Conservation (phyloP, 37 sponge, comb jelly and placozoan species). For the Beroe forskalii region DNA sequence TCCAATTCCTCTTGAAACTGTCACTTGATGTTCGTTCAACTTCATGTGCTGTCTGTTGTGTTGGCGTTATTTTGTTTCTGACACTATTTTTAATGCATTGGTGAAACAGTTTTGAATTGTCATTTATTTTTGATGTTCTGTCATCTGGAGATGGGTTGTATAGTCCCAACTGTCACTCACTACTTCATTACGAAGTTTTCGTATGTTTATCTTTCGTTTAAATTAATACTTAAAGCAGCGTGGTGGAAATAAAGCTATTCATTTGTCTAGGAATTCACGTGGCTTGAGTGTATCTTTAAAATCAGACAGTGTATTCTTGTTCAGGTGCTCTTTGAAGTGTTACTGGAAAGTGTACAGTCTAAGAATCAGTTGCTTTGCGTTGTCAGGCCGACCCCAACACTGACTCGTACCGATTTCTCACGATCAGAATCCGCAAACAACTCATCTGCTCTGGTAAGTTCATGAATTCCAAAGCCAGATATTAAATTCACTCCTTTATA, state of each 20-base stretch:
- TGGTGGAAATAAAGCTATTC: too few species aligned
- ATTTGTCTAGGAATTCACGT: too few species aligned
- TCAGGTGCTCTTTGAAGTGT: slow-evolving; percentile 28
- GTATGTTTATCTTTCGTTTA: too few species aligned
- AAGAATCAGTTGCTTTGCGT: not conserved
- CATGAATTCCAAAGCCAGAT: too few species aligned
- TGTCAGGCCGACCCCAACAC: not conserved
- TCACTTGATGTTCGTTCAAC: too few species aligned
- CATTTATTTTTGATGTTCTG: too few species aligned
- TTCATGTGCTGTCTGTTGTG: not conserved
- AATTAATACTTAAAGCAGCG: too few species aligned
- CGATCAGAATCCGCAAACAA: not conserved
- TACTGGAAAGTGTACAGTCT: not conserved
- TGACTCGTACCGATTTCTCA: not conserved
- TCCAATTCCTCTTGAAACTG: too few species aligned
- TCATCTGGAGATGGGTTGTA: too few species aligned
- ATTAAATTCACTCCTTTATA: too few species aligned
- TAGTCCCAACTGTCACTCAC: too few species aligned
- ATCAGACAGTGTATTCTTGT: not conserved
- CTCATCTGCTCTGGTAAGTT: not conserved
- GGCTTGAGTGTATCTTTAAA: not conserved
- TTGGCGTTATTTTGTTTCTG: not conserved
- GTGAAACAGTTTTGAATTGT: not conserved
- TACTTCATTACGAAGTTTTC: too few species aligned
- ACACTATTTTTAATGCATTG: not conserved